Conservation (phyloP, 2,888 invertebrate species). For the Chymomyza caudatula region DNA sequence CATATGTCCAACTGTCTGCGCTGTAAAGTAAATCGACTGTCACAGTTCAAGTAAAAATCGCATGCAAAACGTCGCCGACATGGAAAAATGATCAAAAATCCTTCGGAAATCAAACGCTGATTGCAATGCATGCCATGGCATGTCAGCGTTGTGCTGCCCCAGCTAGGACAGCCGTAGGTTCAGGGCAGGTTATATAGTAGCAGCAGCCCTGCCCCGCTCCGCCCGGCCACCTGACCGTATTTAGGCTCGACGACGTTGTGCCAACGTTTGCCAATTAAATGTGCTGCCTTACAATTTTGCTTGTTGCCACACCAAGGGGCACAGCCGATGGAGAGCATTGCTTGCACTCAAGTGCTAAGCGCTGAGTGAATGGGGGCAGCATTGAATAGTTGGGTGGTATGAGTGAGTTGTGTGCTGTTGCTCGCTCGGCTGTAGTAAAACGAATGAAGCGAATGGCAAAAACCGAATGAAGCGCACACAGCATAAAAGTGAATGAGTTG, state of each 20-base stretch:
- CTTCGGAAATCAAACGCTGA: constrained; percentile 65
- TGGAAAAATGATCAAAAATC: constrained; percentile 63
- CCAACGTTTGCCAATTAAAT: constrained; percentile 61
- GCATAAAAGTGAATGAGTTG: constrained; percentile 49
- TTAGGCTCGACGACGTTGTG: constrained; percentile 40
- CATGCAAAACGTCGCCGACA: constrained; percentile 53
- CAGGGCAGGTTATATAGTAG: constrained; percentile 15
- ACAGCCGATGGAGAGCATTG: neutral
- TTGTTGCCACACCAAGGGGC: constrained; percentile 20
- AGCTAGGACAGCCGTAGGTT: neutral
- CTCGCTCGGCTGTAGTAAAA: constrained; percentile 40
- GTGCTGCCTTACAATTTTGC: constrained; percentile 39
- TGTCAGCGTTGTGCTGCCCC: constrained; percentile 18
- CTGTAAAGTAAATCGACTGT: constrained; percentile 54
- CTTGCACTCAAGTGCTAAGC: neutral
- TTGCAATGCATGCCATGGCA: constrained; percentile 49
- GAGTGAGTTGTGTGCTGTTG: neutral
- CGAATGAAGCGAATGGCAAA: constrained; percentile 55
- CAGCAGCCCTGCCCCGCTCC: constrained; percentile 32
- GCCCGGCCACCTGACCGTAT: constrained; percentile 14
- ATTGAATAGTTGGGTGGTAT: neutral
- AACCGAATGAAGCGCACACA: constrained; percentile 44
- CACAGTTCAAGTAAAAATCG: constrained; percentile 37
- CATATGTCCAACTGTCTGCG: constrained; percentile 15
- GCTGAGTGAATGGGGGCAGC: neutral